Conservation (phyloP, 2,797 vertebrate species). For the Molossus alvarezi region DNA sequence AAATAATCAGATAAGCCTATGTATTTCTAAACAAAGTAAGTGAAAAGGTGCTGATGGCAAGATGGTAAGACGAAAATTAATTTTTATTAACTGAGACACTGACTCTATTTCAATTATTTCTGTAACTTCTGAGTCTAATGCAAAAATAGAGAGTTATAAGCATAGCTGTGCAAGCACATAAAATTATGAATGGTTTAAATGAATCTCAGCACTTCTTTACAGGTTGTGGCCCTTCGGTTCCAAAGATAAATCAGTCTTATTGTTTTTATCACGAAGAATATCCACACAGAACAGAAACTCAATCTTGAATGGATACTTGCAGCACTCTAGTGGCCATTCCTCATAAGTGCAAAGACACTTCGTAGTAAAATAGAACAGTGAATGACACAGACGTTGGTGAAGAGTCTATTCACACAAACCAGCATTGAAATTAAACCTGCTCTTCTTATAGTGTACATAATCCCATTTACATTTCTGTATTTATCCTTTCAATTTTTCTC, state of each 20-base stretch:
- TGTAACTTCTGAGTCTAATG: not conserved
- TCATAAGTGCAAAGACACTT: conserved; percentile 88
- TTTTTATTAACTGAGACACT: not conserved
- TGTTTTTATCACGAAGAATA: not conserved
- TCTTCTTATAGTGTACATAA: not conserved
- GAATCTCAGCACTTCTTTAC: not conserved
- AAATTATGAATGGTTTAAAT: not conserved
- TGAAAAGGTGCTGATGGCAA: not conserved
- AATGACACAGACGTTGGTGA: not conserved
- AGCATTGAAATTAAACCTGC: not conserved
- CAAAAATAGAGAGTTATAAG: not conserved
- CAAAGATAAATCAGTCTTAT: not conserved
- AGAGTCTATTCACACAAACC: not conserved
- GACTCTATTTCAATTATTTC: conserved; percentile 49
- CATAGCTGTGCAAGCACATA: not conserved
- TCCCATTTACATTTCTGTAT: not conserved
- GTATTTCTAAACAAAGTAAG: not conserved
- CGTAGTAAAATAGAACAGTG: not conserved
- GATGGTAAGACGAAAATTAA: not conserved
- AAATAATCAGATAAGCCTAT: not conserved
- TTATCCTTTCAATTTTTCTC: not conserved
- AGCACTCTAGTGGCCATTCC: conserved; percentile 93
- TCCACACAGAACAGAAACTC: not conserved
- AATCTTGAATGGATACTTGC: conserved; percentile 88
- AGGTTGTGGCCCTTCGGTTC: not conserved